Base-by-base conservation (phyloP, 2,113 vertebrate species). In the Mesitornis unicolor region DNA sequence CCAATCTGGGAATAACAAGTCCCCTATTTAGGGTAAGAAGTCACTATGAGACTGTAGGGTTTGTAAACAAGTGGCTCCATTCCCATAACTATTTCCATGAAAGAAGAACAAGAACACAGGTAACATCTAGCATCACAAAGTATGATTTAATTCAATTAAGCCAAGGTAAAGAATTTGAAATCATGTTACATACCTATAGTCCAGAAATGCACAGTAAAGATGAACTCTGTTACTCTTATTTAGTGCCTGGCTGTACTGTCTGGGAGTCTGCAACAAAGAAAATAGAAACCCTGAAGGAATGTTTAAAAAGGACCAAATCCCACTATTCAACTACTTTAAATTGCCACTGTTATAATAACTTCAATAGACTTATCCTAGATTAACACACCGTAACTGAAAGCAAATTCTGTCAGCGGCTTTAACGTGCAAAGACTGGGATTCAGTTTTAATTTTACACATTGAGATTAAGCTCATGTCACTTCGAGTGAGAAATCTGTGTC, bases 131-230 rank as follows among this genome's bases (percentile, higher is more conserved):
- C 24, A 80, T 25, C 56, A 43, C 18, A 60, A 43, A 57, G 2
- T 4, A 12, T 38, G 9, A 8, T 7, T 15, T 3, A 53, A 64
- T 42, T 56, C 20, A 29, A 54, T 74, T 63, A 56, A 76, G 36
- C 3, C 18, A 20, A 33, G 10, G 26, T 40, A 40, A 77, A 53
- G 35, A 38, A 50, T 13, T 28, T 59, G 25, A 77, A 95, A 56
- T 78, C 15, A 16, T 4, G 3, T 25, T 43, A 95, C 97, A 13
- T 98, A 99, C 99, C 99, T 99, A 74, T 99, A 99, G 96, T 99
- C 98, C 97, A 99, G 97, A 96, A 99, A 99, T 36, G 99, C 99
- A 6, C 99, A 99, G 97, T 99, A 99, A 33, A 99, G 98, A 90
- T 98, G 98, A 75, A 99, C 97, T 82, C 95, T 98, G 94, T 99